Evolutionary conservation across 37 sponge, comb jelly and placozoan species (phyloP), one percentile per base, ranked within the genome.

Genomic region (Axinella damicornis): DNA sequence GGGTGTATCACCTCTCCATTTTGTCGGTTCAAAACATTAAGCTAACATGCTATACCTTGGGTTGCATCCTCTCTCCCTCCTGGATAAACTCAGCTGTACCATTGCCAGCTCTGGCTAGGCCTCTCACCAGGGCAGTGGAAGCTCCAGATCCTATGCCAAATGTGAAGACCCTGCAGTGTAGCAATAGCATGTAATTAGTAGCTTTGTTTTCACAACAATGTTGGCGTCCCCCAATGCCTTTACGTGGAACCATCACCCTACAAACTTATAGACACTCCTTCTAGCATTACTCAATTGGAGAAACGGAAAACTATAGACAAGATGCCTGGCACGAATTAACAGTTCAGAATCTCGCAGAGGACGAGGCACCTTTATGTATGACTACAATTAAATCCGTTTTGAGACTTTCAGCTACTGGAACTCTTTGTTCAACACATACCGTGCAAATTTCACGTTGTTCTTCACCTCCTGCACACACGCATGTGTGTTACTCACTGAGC

Each of bases 141-240:
- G 83, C 94, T 15, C 90, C 94, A 65, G 81, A 70, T 35, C 90
- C 94, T 76, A 93, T 88, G 2, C 94, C 90, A 63, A 93, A 85
- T 18, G 90, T 79, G 75, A 93, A 93, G 27, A 63, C 59, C 36
- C 87, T 79, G 67, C n/a, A n/a, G n/a, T n/a, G n/a, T n/a, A n/a
- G 18, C n/a, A n/a, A 56, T 18, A 15, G 57, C 15, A 56, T 56
- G 18, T 56, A 56, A 19, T 15, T 56, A 19, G 57, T 22, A 24
- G 27, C 13, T 65, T n/a, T 27, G 22, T 65, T 65, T 24, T 13
- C n/a, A n/a, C n/a, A n/a, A n/a, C n/a, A n/a, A n/a, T n/a, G n/a
- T n/a, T n/a, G n/a, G n/a, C n/a, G n/a, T n/a, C 16, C 66, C 25
- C 20, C 28, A 25, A 17, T 13, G 22, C n/a, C n/a, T n/a, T n/a